A percentile compares a stretch with the other conserved stretches of the same genome.
phyloP scores from a whole-genome alignment of 1,140 invertebrate species.

The Venturia canescens region DNA sequence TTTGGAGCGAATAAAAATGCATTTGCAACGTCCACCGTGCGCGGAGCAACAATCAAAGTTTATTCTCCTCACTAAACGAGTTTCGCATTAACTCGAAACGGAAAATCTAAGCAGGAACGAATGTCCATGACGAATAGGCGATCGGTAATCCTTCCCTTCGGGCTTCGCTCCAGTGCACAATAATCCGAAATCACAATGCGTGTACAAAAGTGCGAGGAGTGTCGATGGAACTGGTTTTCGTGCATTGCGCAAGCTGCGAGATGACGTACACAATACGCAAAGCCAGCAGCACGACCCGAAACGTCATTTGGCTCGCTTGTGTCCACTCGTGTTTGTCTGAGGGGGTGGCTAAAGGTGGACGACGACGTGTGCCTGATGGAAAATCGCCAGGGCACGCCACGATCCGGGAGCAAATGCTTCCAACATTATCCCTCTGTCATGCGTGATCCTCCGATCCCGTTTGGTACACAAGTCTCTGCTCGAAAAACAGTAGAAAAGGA shows the following conservation, averaged over 20 bases:
- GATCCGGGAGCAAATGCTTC: not conserved
- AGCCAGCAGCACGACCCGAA: slow-evolving; percentile 47
- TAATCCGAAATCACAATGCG: not conserved
- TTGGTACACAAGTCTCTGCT: not conserved
- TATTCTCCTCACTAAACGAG: too few species aligned
- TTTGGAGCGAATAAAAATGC: too few species aligned
- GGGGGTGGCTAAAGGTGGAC: slow-evolving; percentile 23
- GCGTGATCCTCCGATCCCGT: not conserved
- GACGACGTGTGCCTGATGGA: not conserved
- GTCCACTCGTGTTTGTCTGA: slow-evolving; percentile 29
- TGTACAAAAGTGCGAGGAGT: slow-evolving; percentile 14
- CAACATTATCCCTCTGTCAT: slow-evolving; percentile 5
- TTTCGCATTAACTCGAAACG: too few species aligned
- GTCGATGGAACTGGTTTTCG: slow-evolving; percentile 25
- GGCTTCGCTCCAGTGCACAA: not conserved
- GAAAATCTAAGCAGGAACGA: not conserved
- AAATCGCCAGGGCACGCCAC: not conserved
- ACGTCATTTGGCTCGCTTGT: not conserved
- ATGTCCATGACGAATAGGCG: not conserved
- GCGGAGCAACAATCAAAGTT: too few species aligned
- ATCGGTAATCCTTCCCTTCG: slow-evolving; percentile 2
- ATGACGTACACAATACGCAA: slow-evolving; percentile 55
- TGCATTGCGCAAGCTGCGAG: slow-evolving; percentile 65
- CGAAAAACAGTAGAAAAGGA: slow-evolving; percentile 7
- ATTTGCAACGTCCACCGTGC: too few species aligned